These are phyloP conservation scores for Sciurus vulgaris DNA, from an alignment of 2,797 vertebrate species.

Conservation along the genomic window DNA sequence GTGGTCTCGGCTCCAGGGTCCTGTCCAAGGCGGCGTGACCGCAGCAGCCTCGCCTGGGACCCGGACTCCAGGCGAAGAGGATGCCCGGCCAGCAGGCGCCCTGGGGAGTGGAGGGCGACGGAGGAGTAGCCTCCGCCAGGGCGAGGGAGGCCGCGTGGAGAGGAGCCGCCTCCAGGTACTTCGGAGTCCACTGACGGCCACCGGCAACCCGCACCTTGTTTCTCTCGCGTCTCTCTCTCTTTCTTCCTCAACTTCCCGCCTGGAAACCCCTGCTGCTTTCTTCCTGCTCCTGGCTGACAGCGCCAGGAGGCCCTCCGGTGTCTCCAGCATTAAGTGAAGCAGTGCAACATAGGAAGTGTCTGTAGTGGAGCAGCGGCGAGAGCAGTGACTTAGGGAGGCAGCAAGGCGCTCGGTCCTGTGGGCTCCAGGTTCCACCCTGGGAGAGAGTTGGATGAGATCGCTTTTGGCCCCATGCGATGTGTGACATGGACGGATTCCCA, in stretches of 20 bases:
- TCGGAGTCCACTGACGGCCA: too few species aligned
- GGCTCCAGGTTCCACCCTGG: not conserved
- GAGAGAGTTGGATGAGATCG: not conserved
- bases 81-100: too few species aligned
- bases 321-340: slow-evolving; percentile 40
- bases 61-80: too few species aligned
- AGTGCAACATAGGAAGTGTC: not conserved
- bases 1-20: too few species aligned
- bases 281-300: not conserved
- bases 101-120: too few species aligned
- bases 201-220: too few species aligned
- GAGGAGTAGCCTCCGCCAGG: too few species aligned
- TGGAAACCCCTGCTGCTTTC: not conserved
- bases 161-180: too few species aligned
- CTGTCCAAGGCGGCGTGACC: too few species aligned
- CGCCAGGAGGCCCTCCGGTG: not conserved
- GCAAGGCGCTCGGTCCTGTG: not conserved
- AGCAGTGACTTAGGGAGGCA: not conserved
- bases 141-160: too few species aligned
- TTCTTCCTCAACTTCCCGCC: not conserved
- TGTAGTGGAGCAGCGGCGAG: not conserved
- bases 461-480: not conserved
- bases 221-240: too few species aligned
- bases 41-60: too few species aligned
- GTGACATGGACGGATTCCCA: not conserved